Conservation (phyloP, 2,113 vertebrate genomes). For the Albula goreensis region DNA sequence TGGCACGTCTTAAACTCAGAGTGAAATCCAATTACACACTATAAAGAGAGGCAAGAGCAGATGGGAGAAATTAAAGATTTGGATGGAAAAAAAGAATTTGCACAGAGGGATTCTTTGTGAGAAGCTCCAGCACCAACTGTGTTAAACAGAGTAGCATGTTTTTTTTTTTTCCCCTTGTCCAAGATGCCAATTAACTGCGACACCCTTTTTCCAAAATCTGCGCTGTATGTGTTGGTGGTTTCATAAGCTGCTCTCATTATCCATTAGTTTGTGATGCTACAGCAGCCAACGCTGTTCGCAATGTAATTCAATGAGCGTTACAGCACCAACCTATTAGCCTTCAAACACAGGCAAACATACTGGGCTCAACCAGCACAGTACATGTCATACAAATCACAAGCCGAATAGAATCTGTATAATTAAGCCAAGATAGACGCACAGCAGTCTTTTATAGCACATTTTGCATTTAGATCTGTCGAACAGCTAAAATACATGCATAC, state of each 20-base stretch:
- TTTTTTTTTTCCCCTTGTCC: not conserved
- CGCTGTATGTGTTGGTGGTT: not conserved
- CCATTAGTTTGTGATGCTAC: not conserved
- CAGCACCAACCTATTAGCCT: not conserved
- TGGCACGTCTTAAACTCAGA: not conserved
- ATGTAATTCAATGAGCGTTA: not conserved
- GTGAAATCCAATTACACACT: slow-evolving; percentile 14
- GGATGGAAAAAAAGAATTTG: not conserved
- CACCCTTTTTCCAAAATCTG: slow-evolving; percentile 6
- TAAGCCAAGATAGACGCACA: too few species aligned
- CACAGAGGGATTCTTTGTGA: slow-evolving; percentile 26
- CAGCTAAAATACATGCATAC: too few species aligned
- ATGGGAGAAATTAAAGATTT: slow-evolving; percentile 26
- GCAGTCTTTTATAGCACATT: too few species aligned
- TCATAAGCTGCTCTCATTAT: not conserved
- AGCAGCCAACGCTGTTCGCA: not conserved
- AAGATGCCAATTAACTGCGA: slow-evolving; percentile 23
- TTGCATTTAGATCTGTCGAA: too few species aligned
- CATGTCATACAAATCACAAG: too few species aligned
- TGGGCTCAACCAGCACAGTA: too few species aligned
- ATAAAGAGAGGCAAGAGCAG: slow-evolving; percentile 11
- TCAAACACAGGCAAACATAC: too few species aligned
- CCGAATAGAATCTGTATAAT: too few species aligned
- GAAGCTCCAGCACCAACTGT: not conserved
- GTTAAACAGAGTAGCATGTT: not conserved